phyloP scores from a whole-genome alignment of 2,797 vertebrate genomes.

The Coregonus ussuriensis region DNA sequence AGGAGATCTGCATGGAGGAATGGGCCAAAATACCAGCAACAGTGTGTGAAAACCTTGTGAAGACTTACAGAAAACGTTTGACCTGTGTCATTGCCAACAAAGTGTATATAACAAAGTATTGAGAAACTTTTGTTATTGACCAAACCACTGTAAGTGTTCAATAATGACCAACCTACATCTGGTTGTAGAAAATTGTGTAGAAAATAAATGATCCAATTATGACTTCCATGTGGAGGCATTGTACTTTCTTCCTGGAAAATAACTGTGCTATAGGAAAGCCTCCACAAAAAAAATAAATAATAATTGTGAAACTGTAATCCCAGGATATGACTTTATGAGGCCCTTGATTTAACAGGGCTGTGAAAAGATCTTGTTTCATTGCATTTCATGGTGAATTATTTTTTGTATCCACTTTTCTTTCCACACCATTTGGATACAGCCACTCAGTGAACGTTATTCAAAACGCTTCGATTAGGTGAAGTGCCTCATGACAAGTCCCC shows the following conservation, averaged over 20 bases:
- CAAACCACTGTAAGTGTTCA: neutral
- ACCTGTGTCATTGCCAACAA: too few relatives aligned
- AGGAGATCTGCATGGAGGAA: too few relatives aligned
- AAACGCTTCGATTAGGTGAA: conserved; percentile 5
- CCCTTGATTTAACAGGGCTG: conserved; percentile 12
- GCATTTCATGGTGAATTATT: neutral
- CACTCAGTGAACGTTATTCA: conserved; percentile 1
- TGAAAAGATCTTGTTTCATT: conserved; percentile 17
- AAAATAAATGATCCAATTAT: neutral
- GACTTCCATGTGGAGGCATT: neutral
- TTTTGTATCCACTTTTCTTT: neutral
- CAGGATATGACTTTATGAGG: conserved; percentile 7
- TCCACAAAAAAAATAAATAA: neutral
- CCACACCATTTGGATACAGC: neutral
- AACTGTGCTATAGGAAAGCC: neutral
- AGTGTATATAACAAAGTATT: too few relatives aligned
- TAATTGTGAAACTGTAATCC: neutral
- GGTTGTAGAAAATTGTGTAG: neutral
- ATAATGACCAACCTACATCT: neutral
- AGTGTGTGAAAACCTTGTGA: too few relatives aligned
- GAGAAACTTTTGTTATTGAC: too few relatives aligned
- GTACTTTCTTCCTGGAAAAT: neutral
- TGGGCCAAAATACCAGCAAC: too few relatives aligned
- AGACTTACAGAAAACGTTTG: too few relatives aligned
- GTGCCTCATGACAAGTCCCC: conserved; percentile 30